Conservation (phyloP, 2,888 invertebrate species). For the Ctenicera cuprea region DNA sequence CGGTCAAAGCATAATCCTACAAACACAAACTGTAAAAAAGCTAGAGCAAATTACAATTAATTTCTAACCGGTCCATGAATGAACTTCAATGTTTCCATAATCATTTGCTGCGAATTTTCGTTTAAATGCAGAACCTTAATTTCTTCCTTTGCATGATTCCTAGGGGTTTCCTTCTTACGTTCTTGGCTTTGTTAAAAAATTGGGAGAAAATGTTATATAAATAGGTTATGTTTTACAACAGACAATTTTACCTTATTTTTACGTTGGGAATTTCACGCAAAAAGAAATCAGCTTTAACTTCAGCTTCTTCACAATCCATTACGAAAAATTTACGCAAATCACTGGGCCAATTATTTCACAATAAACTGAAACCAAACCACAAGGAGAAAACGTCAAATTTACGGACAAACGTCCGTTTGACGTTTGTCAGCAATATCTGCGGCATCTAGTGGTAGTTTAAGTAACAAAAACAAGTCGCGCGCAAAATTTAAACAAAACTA, state of each 20-base stretch:
- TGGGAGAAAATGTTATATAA: not conserved
- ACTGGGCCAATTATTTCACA: not conserved
- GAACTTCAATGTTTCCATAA: constrained; percentile 83
- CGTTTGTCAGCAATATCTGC: too few species aligned
- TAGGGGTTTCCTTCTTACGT: constrained; percentile 69
- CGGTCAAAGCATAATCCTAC: constrained; percentile 73
- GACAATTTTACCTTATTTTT: constrained; percentile 75
- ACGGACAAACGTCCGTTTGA: not conserved
- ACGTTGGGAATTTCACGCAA: constrained; percentile 78
- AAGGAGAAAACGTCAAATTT: constrained; percentile 2
- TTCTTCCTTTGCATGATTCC: constrained; percentile 81
- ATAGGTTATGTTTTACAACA: constrained; percentile 17
- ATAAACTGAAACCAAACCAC: not conserved
- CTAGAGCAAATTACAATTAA: not conserved
- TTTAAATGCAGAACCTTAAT: constrained; percentile 83
- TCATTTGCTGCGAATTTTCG: constrained; percentile 82
- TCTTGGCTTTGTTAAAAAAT: constrained; percentile 31
- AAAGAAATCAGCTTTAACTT: constrained; percentile 75
- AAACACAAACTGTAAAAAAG: constrained; percentile 1
- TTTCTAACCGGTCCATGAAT: constrained; percentile 84
- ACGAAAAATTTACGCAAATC: constrained; percentile 5
- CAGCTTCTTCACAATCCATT: constrained; percentile 60
- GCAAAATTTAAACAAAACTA: not conserved
- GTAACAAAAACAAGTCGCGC: not conserved
- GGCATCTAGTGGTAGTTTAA: too few species aligned